Conservation (phyloP, 92 coral and sea anemone genomes). For the Montipora capitata region DNA sequence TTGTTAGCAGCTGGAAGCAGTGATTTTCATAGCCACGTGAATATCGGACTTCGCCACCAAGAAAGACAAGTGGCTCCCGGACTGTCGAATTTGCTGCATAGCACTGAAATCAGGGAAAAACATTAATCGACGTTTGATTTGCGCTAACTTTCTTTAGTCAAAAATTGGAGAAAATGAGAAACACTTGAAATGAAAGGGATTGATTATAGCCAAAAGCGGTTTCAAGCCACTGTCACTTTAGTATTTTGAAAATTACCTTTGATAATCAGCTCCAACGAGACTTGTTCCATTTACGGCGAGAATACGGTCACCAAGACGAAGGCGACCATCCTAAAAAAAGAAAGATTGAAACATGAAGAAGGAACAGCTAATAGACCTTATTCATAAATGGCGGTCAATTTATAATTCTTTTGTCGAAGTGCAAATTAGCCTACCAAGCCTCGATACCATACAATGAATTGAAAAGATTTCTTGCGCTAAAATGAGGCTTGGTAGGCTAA, state of each 20-base stretch:
- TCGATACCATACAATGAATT: no score
- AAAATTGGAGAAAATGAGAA: no score
- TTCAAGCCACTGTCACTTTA: not conserved
- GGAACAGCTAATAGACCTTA: no score
- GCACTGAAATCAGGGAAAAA: conserved; percentile 79
- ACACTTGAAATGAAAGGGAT: no score
- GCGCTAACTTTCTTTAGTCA: not conserved
- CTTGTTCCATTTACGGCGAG: conserved; percentile 99
- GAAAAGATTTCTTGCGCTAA: no score
- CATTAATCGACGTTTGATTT: not conserved
- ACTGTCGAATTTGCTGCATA: conserved; percentile 95
- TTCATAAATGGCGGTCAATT: no score
- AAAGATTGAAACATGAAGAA: no score
- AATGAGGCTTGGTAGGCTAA: no score
- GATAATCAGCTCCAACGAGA: conserved; percentile 98
- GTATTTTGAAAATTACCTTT: conserved; percentile 72
- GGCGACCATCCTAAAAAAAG: conserved; percentile 94
- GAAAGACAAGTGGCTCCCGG: conserved; percentile 92
- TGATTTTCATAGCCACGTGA: conserved; percentile 98
- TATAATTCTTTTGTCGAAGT: no score
- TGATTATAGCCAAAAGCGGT: no score
- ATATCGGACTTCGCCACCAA: conserved; percentile 98
- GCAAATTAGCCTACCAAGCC: no score
- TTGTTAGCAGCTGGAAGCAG: conserved; percentile 95
- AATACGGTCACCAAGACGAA: conserved; percentile 97